Conservation (phyloP, 2,888 invertebrate genomes). For the Pheosia tremula region DNA sequence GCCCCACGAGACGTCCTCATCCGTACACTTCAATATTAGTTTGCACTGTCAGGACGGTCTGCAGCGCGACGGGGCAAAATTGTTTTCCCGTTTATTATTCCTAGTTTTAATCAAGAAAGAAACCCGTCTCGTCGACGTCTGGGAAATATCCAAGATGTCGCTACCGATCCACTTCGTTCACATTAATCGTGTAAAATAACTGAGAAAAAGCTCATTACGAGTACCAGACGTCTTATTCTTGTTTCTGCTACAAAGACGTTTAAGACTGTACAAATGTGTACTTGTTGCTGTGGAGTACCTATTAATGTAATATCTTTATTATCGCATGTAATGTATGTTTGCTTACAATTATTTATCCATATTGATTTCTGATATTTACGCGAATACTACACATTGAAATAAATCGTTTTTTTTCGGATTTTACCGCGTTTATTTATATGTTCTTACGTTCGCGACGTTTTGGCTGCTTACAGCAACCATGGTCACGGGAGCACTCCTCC, state of each 20-base stretch:
- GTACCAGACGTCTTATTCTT: conserved; percentile 41
- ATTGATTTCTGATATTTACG: too few species aligned
- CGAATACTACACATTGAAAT: too few species aligned
- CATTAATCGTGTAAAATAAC: conserved; percentile 68
- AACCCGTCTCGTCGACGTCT: conserved; percentile 58
- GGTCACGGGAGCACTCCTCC: too few species aligned
- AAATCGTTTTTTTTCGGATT: too few species aligned
- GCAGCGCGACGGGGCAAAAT: conserved; percentile 62
- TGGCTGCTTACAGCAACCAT: too few species aligned
- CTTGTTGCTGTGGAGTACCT: too few species aligned
- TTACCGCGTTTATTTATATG: too few species aligned
- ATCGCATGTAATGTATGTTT: not conserved
- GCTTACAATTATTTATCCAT: not conserved
- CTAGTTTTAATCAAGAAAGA: conserved; percentile 80
- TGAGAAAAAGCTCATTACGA: conserved; percentile 55
- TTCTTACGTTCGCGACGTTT: too few species aligned
- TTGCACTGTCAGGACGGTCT: conserved; percentile 54
- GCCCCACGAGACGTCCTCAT: conserved; percentile 49
- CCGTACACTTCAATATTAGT: conserved; percentile 69
- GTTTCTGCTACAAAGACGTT: conserved; percentile 17
- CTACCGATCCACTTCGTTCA: conserved; percentile 52
- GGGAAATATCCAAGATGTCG: conserved; percentile 60
- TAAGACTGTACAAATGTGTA: too few species aligned
- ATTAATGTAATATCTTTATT: not conserved
- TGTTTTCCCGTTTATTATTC: conserved; percentile 80